These are phyloP conservation scores for Cantharis lateralis DNA, from an alignment of 2,888 invertebrate genomes.

Conservation along the genomic window DNA sequence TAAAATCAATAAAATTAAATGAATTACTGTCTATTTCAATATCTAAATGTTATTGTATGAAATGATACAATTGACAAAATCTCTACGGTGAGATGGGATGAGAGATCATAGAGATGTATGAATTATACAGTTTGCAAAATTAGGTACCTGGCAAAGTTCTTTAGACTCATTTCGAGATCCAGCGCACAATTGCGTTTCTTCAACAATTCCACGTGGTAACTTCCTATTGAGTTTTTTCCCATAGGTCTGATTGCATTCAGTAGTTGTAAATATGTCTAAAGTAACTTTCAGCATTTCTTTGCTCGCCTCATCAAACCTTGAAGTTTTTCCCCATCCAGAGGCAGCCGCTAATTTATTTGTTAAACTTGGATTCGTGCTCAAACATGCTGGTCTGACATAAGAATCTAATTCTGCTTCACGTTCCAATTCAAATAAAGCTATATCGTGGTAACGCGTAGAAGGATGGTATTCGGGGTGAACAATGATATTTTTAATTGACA, in stretches of 20 bases:
- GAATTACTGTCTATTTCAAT: too few species aligned
- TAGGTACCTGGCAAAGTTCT: conserved; percentile 58
- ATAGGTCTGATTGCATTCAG: conserved; percentile 45
- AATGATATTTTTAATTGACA: conserved; percentile 44
- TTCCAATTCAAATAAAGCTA: conserved; percentile 56
- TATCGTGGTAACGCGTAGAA: conserved; percentile 57
- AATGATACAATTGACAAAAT: too few species aligned
- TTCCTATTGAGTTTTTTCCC: conserved; percentile 13
- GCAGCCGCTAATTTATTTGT: not conserved
- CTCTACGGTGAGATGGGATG: too few species aligned
- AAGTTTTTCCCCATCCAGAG: conserved; percentile 64
- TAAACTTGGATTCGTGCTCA: conserved; percentile 37
- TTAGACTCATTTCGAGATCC: conserved; percentile 52
- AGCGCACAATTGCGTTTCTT: conserved; percentile 59
- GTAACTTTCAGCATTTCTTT: conserved; percentile 57
- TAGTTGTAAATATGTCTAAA: conserved; percentile 46
- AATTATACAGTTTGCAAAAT: not conserved
- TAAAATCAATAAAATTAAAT: too few species aligned
- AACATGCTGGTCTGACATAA: conserved; percentile 57
- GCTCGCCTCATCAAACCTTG: conserved; percentile 10
- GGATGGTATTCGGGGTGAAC: conserved; percentile 53
- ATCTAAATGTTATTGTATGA: too few species aligned
- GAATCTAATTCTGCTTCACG: conserved; percentile 47
- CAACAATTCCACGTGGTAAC: conserved; percentile 51
- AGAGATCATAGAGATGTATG: too few species aligned